Conservation (phyloP, 2,888 invertebrate genomes). For the Serripes groenlandicus region DNA sequence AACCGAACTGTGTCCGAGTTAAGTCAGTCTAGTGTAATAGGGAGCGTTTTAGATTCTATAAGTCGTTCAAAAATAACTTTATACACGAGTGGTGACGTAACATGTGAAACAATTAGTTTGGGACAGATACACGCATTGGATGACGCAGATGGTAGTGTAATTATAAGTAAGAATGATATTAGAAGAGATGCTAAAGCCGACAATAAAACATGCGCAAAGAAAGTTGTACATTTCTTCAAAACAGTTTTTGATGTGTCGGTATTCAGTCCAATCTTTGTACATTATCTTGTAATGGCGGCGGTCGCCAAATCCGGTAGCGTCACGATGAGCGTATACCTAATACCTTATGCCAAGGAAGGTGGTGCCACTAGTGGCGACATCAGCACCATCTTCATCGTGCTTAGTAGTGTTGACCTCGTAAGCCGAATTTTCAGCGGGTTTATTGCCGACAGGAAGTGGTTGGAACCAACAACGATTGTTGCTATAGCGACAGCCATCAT, state of each 20-base stretch:
- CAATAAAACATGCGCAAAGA: neutral
- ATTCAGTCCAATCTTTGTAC: conserved; percentile 25
- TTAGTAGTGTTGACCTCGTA: conserved; percentile 21
- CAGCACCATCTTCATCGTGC: conserved; percentile 26
- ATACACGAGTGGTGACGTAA: conserved; percentile 28
- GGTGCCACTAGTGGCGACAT: conserved; percentile 15
- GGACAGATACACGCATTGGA: neutral
- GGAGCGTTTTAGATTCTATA: conserved; percentile 21
- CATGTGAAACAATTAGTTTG: conserved; percentile 15
- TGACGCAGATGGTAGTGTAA: neutral
- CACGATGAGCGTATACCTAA: conserved; percentile 19
- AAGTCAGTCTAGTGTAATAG: neutral
- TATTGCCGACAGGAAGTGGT: conserved; percentile 32
- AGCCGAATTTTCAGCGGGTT: conserved; percentile 18
- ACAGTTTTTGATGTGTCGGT: conserved; percentile 32
- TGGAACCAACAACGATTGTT: conserved; percentile 34
- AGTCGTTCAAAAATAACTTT: conserved; percentile 24
- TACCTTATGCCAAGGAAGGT: conserved; percentile 32
- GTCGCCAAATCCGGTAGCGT: conserved; percentile 20
- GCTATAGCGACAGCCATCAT: conserved; percentile 10
- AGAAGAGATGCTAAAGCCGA: neutral
- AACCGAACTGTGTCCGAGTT: conserved; percentile 25
- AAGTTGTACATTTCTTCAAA: neutral
- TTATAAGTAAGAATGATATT: neutral
- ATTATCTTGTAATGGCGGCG: conserved; percentile 18